phyloP scores from a whole-genome alignment of 2,113 vertebrate genomes.

The Acrocephalus arundinaceus region DNA sequence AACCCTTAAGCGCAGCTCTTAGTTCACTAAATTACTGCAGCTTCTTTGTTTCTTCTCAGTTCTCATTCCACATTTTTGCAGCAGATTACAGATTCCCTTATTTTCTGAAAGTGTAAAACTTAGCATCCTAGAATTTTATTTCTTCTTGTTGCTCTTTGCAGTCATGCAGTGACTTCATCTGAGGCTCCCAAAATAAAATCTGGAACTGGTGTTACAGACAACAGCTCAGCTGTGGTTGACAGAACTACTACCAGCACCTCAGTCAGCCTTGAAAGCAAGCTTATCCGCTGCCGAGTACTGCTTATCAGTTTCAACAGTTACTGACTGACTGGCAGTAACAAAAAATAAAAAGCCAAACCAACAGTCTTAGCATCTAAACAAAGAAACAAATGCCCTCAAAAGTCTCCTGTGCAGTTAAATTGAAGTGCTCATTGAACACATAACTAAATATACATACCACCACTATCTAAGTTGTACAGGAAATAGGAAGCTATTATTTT shows the following conservation, averaged over 20 bases:
- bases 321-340: not conserved
- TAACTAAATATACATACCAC: not conserved
- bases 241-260: not conserved
- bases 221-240: not conserved
- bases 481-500: constrained; percentile 7
- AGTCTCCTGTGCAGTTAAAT: not conserved
- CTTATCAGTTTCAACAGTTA: not conserved
- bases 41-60: not conserved
- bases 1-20: not conserved
- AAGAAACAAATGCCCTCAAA: not conserved
- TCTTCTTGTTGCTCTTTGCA: not conserved
- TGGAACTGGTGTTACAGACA: not conserved
- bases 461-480: not conserved
- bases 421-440: not conserved
- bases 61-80: not conserved
- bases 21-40: not conserved
- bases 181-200: not conserved
- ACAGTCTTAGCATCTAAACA: not conserved
- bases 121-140: not conserved
- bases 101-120: not conserved
- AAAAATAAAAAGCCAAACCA: not conserved
- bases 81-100: not conserved
- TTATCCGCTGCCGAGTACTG: not conserved
- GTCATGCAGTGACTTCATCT: not conserved
- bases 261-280: not conserved